phyloP scores from a whole-genome alignment of 2,888 invertebrate genomes.

The Zaprionus obscuricornis region DNA sequence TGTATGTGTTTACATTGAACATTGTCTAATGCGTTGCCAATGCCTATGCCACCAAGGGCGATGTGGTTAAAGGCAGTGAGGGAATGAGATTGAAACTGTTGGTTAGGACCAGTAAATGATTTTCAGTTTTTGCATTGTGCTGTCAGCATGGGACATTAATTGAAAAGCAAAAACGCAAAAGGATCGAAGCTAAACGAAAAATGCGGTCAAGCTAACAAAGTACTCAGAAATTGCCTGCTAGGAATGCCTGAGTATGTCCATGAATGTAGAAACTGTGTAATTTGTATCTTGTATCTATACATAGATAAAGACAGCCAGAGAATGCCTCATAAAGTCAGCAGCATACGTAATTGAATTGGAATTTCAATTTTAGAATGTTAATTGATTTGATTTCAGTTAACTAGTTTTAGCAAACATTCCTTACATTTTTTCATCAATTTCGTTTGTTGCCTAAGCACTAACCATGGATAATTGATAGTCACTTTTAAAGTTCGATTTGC shows the following conservation, averaged over 20 bases:
- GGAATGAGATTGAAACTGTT: background rate
- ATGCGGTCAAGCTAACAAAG: conserved; percentile 1
- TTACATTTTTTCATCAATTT: too few species aligned
- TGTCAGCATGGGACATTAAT: conserved; percentile 57
- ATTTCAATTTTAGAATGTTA: too few species aligned
- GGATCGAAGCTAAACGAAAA: conserved; percentile 19
- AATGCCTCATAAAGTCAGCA: too few species aligned
- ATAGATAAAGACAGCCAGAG: too few species aligned
- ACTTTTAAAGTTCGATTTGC: background rate
- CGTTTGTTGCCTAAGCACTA: too few species aligned
- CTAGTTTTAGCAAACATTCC: too few species aligned
- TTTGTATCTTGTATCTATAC: too few species aligned
- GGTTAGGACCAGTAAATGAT: conserved; percentile 28
- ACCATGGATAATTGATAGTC: background rate
- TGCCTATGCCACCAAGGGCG: conserved; percentile 19
- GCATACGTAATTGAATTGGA: too few species aligned
- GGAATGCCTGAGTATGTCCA: too few species aligned
- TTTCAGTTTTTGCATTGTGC: conserved; percentile 36
- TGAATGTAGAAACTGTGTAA: too few species aligned
- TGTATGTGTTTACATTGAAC: background rate
- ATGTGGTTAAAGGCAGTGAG: conserved; percentile 5
- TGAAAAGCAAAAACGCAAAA: conserved; percentile 56
- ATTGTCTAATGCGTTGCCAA: conserved; percentile 26
- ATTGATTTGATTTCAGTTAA: too few species aligned
- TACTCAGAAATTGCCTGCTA: too few species aligned